Conservation (phyloP, 1,140 invertebrate species). For the Wasmannia auropunctata region DNA sequence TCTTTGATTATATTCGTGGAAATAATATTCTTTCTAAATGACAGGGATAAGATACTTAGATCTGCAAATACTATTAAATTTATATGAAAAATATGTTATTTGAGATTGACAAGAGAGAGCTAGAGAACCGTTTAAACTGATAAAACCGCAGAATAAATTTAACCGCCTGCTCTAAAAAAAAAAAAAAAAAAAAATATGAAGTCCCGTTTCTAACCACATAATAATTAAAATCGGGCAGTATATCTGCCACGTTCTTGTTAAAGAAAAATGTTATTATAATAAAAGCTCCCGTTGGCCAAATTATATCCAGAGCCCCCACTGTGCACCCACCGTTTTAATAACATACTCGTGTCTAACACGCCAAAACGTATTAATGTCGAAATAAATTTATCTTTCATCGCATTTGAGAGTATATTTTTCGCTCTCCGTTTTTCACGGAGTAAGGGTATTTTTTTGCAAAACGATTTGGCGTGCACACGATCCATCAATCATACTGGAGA, state of each 20-base stretch:
- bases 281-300: neutral
- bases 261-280: conserved; percentile 1
- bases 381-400: conserved; percentile 29
- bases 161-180: neutral
- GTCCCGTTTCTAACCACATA: neutral
- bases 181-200: neutral
- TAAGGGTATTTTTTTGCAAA: conserved; percentile 29
- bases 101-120: neutral
- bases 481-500: conserved; percentile 34
- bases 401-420: conserved; percentile 4
- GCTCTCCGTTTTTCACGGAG: neutral
- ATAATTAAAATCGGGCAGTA: neutral
- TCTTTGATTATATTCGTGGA: neutral
- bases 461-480: conserved; percentile 5
- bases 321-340: neutral
- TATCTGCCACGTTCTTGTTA: neutral
- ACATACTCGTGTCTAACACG: neutral
- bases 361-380: conserved; percentile 4
- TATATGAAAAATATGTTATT: neutral
- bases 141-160: neutral
- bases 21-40: neutral
- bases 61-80: neutral
- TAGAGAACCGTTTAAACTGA: neutral
- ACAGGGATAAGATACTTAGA: neutral
- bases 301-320: neutral